These are phyloP conservation scores for Tachysurus vachellii DNA, from an alignment of 2,113 vertebrate genomes.

Conservation along the genomic window DNA sequence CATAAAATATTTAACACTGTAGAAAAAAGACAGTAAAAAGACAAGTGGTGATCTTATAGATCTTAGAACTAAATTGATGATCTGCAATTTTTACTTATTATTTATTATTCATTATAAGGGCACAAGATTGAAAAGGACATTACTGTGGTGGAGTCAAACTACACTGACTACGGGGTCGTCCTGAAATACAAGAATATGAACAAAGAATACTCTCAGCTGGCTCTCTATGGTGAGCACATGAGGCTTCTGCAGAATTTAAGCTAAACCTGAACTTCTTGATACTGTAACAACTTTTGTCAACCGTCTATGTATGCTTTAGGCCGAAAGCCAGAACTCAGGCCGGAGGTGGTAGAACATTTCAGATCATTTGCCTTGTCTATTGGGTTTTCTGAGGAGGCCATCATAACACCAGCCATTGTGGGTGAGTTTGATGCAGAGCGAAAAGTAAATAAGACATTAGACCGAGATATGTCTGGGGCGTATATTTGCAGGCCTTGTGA, in stretches of 20 bases:
- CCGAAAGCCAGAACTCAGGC: conserved; percentile 23
- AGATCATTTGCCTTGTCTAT: conserved; percentile 38
- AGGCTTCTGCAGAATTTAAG: neutral
- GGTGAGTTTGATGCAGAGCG: conserved; percentile 39
- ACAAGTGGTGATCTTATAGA: neutral
- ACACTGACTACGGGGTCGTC: conserved; percentile 52
- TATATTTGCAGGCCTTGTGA: conserved; percentile 23
- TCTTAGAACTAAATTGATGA: neutral
- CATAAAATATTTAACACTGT: neutral
- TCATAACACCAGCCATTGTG: conserved; percentile 13
- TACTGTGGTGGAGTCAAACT: conserved; percentile 55
- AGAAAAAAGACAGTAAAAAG: neutral
- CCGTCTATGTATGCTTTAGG: conserved; percentile 24
- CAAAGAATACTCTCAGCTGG: conserved; percentile 51
- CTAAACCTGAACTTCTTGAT: neutral
- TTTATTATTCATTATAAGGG: conserved; percentile 31
- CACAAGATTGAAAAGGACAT: conserved; percentile 50
- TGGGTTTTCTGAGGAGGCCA: conserved; percentile 51
- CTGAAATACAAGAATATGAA: conserved; percentile 51
- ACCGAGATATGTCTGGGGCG: neutral
- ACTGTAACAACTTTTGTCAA: neutral
- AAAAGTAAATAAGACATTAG: conserved; percentile 41
- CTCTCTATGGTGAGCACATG: conserved; percentile 52
- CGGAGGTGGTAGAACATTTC: conserved; percentile 45
- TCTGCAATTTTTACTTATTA: neutral